phyloP scores from a whole-genome alignment of 2,888 invertebrate species.

The Entomobrya proxima region DNA sequence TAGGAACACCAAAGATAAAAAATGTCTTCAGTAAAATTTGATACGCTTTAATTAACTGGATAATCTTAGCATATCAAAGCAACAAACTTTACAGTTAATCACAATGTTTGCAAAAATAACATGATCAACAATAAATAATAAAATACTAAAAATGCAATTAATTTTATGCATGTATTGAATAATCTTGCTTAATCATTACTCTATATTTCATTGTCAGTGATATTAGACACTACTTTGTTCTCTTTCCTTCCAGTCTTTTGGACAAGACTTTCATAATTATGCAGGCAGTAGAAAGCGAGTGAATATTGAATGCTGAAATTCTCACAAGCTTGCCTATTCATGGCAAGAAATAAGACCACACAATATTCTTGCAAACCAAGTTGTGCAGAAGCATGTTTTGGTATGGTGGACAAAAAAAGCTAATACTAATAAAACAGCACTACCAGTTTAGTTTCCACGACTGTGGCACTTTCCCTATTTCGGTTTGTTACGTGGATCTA shows the following conservation, averaged over 20 bases:
- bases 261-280: neutral
- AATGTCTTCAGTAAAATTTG: slow-evolving; percentile 49
- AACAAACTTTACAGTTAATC: neutral
- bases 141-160: too few species aligned
- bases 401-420: too few species aligned
- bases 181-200: too few species aligned
- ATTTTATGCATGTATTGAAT: too few species aligned
- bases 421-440: too few species aligned
- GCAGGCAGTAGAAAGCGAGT: neutral
- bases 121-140: too few species aligned
- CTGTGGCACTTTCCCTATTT: too few species aligned
- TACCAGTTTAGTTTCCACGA: neutral
- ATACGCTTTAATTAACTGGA: slow-evolving; percentile 16
- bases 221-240: too few species aligned
- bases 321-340: neutral
- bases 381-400: neutral
- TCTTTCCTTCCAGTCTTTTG: too few species aligned
- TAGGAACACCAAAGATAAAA: slow-evolving; percentile 6
- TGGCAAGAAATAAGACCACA: neutral
- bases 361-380: slow-evolving; percentile 18
- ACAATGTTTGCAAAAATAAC: too few species aligned
- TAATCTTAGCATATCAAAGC: neutral
- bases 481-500: too few species aligned
- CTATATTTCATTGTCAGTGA: too few species aligned
- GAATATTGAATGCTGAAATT: slow-evolving; percentile 19